These are phyloP conservation scores for Diuraphis noxia DNA, from an alignment of 1,140 invertebrate species.

Conservation along the genomic window DNA sequence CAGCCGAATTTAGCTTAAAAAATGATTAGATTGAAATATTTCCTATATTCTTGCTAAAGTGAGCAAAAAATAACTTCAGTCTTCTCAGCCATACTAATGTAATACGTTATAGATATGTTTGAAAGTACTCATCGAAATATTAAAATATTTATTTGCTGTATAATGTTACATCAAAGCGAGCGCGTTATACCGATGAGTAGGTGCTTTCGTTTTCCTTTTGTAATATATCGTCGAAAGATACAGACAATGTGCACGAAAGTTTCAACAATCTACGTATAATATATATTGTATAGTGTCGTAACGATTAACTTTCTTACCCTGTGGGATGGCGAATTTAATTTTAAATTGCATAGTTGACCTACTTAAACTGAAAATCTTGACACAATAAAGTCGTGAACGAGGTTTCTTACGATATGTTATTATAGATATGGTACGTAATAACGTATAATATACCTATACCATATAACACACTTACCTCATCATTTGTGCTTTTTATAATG, in stretches of 20 bases:
- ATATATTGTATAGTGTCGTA: neutral
- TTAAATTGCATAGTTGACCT: neutral
- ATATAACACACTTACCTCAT: neutral
- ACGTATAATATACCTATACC: neutral
- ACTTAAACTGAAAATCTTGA: neutral
- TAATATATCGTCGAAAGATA: neutral
- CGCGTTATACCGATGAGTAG: neutral
- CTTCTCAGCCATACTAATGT: neutral
- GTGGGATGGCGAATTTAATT: neutral
- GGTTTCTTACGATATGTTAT: neutral
- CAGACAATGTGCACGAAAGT: neutral
- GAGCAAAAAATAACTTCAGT: neutral
- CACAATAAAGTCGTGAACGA: neutral
- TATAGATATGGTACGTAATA: neutral
- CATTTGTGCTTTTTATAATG: neutral
- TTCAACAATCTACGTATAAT: neutral
- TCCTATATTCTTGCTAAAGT: neutral
- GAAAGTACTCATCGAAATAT: neutral
- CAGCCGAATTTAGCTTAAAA: neutral
- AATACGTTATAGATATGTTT: neutral
- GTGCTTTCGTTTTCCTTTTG: neutral
- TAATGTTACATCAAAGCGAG: neutral
- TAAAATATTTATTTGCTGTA: neutral
- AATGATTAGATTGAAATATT: neutral
- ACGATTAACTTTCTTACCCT: neutral